Evolutionary conservation across 1,140 invertebrate genomes (phyloP).

Genomic region (Temnothorax curvispinosus): DNA sequence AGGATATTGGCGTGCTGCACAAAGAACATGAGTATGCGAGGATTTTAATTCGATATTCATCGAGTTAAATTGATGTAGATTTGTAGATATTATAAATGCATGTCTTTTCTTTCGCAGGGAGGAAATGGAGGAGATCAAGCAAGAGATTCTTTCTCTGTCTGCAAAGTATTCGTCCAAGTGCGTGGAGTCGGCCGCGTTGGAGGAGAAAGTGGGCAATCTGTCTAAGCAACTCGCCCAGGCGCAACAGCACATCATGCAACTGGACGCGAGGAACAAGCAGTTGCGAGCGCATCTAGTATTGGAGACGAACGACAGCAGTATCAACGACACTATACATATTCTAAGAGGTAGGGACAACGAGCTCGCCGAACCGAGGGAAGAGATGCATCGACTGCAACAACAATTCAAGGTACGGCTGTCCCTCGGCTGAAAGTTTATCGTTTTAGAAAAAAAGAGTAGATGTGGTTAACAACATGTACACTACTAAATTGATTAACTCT

Average conservation of each 20-base stretch:
- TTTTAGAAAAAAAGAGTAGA: conserved; percentile 66
- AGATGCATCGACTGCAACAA: conserved; percentile 83
- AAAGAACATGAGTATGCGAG: conserved; percentile 87
- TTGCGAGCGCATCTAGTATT: conserved; percentile 90
- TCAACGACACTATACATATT: conserved; percentile 81
- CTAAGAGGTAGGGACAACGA: conserved; percentile 82
- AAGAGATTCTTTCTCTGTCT: conserved; percentile 94
- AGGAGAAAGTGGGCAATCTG: conserved; percentile 92
- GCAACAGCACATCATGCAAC: conserved; percentile 92
- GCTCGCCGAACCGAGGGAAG: conserved; percentile 83
- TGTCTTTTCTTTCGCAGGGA: conserved; percentile 85
- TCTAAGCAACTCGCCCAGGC: conserved; percentile 92
- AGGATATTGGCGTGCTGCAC: conserved; percentile 86
- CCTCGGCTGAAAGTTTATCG: not conserved
- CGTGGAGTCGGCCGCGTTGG: conserved; percentile 94
- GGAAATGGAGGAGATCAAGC: conserved; percentile 93
- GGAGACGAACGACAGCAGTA: conserved; percentile 84
- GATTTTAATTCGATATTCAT: not conserved
- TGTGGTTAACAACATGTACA: conserved; percentile 78
- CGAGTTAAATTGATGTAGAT: not conserved
- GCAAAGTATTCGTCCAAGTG: conserved; percentile 97
- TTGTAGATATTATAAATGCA: not conserved
- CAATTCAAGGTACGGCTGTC: conserved; percentile 80
- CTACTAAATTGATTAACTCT: conserved; percentile 79
- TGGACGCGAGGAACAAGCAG: conserved; percentile 92